A percentile compares a stretch with the other conserved stretches of the same genome.
phyloP scores from a whole-genome alignment of 1,140 invertebrate species.

The Hycleus phaleratus region DNA sequence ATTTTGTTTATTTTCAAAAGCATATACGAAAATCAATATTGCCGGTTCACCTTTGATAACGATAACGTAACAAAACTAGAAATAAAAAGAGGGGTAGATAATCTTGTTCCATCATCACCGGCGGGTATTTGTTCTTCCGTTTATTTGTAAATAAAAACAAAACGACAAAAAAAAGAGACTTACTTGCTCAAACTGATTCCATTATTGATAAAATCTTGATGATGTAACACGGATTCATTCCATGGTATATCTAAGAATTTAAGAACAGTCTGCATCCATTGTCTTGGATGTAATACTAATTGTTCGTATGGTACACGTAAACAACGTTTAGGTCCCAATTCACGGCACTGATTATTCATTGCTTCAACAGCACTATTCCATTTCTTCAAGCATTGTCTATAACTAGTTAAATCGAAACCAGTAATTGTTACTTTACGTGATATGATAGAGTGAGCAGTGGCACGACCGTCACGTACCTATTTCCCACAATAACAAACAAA shows the following conservation, averaged over 20 bases:
- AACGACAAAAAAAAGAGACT: constrained; percentile 35
- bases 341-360: constrained; percentile 91
- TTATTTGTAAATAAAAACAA: too few species aligned
- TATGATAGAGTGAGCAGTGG: constrained; percentile 96
- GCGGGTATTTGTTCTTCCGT: too few species aligned
- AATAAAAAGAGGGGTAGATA: too few species aligned
- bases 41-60: too few species aligned
- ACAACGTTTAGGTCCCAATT: constrained; percentile 77
- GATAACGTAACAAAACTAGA: too few species aligned
- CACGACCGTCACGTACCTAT: constrained; percentile 76
- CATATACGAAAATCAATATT: too few species aligned
- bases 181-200: constrained; percentile 90
- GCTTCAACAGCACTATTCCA: constrained; percentile 93
- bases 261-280: constrained; percentile 85
- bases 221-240: constrained; percentile 93
- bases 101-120: too few species aligned
- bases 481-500: too few species aligned
- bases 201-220: constrained; percentile 94
- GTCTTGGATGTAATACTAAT: constrained; percentile 85
- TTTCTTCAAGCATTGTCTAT: constrained; percentile 87
- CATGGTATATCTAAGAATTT: constrained; percentile 89
- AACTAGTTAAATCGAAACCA: constrained; percentile 90
- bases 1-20: too few species aligned
- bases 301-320: constrained; percentile 90
- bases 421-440: constrained; percentile 96